Conservation (phyloP, 2,888 invertebrate genomes). For the Heliconius sara region DNA sequence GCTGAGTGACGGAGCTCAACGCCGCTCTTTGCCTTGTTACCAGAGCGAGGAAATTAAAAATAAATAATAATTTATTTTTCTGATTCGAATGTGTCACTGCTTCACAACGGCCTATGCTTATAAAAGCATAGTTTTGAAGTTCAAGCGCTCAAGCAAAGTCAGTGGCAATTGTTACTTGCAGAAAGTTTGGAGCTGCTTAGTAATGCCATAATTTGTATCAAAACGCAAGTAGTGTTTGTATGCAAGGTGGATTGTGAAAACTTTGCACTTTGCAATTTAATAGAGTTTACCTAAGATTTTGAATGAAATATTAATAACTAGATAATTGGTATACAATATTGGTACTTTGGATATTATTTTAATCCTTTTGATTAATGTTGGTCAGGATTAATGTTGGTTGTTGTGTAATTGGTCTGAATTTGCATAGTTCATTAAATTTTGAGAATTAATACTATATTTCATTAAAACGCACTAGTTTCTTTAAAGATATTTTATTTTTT, state of each 20-base stretch:
- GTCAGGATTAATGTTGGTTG: no score
- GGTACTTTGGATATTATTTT: background rate
- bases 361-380: constrained; percentile 1
- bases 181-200: background rate
- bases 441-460: background rate
- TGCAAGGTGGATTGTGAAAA: constrained; percentile 23
- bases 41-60: no score
- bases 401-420: background rate
- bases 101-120: no score
- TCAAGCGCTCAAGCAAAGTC: no score
- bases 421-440: background rate
- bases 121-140: no score
- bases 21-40: no score
- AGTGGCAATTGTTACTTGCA: no score
- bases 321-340: background rate
- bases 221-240: constrained; percentile 32
- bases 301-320: background rate
- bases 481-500: background rate
- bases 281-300: constrained; percentile 5
- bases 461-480: background rate
- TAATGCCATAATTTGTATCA: constrained; percentile 34
- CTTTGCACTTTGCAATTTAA: constrained; percentile 30
- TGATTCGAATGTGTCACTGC: no score
- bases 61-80: no score
- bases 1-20: no score